Evolutionary conservation across 2,888 invertebrate genomes (phyloP).

Genomic region (Acleris laterana): DNA sequence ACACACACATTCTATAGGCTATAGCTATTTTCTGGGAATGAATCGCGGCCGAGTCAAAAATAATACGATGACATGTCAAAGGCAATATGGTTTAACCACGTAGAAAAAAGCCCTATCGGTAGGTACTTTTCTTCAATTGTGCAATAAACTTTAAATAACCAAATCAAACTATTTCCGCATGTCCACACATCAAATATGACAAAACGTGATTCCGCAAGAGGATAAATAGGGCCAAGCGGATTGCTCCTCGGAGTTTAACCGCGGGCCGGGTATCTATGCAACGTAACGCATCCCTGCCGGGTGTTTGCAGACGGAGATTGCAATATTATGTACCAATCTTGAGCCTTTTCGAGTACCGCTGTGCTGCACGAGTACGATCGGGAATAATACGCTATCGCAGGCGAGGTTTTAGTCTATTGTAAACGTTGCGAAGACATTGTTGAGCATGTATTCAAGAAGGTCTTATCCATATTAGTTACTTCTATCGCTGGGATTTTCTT

Average conservation of each 20-base stretch:
- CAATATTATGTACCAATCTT: conserved; percentile 43
- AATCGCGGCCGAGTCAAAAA: too few species aligned
- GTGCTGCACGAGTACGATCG: conserved; percentile 22
- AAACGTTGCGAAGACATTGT: background rate
- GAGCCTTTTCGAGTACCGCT: conserved; percentile 34
- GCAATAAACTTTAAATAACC: too few species aligned
- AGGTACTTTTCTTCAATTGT: too few species aligned
- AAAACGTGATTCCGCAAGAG: conserved; percentile 6
- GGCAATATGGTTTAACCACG: too few species aligned
- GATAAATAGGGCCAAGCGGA: conserved; percentile 28
- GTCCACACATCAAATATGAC: conserved; percentile 2
- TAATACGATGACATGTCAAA: too few species aligned
- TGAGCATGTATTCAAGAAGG: background rate
- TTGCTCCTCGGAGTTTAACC: conserved; percentile 30
- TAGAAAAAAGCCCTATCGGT: too few species aligned
- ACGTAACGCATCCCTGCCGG: conserved; percentile 37
- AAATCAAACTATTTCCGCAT: too few species aligned
- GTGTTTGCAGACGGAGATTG: conserved; percentile 41
- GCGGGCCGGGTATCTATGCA: conserved; percentile 38
- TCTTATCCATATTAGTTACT: background rate
- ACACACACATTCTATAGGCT: too few species aligned
- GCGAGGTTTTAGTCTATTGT: conserved; percentile 13
- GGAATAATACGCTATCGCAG: conserved; percentile 26
- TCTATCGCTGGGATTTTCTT: too few species aligned
- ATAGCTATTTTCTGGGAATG: too few species aligned